Conservation (phyloP, 2,797 vertebrate species). For the Siniperca undulata region DNA sequence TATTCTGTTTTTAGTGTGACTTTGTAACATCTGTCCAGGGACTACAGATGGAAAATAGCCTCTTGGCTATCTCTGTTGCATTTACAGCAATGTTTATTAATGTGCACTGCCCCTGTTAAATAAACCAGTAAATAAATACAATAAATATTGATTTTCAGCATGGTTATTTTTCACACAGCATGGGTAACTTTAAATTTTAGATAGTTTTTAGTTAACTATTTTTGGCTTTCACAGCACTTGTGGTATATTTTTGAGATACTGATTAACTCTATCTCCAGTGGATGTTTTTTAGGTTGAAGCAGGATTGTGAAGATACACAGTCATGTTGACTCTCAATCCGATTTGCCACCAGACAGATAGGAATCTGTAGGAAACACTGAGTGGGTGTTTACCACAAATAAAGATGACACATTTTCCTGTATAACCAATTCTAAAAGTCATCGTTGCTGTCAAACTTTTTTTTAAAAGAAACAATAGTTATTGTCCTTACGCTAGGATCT, state of each 20-base stretch:
- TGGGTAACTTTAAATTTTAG: not conserved
- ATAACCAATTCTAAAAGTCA: conserved; percentile 36
- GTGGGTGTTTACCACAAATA: conserved; percentile 56
- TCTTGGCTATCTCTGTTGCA: too few relatives aligned
- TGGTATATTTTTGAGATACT: not conserved
- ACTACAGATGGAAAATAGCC: too few relatives aligned
- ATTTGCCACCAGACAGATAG: conserved; percentile 32
- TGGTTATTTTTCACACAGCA: not conserved
- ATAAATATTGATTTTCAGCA: not conserved
- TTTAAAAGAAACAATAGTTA: conserved; percentile 29
- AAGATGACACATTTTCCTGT: conserved; percentile 37
- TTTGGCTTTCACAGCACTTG: not conserved
- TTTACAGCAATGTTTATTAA: too few relatives aligned
- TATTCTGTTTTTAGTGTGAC: too few relatives aligned
- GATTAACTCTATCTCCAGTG: not conserved
- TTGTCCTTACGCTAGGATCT: conserved; percentile 23
- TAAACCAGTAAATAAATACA: not conserved
- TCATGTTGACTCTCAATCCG: conserved; percentile 4
- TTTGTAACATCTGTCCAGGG: too few relatives aligned
- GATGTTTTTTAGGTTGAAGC: not conserved
- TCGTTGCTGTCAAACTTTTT: conserved; percentile 44
- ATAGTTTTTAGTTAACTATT: not conserved
- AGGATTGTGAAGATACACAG: conserved; percentile 7
- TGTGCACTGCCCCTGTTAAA: too few relatives aligned
- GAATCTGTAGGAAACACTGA: conserved; percentile 34